These are phyloP conservation scores for Corvus moneduloides DNA, from an alignment of 2,113 vertebrate genomes.

Conservation along the genomic window DNA sequence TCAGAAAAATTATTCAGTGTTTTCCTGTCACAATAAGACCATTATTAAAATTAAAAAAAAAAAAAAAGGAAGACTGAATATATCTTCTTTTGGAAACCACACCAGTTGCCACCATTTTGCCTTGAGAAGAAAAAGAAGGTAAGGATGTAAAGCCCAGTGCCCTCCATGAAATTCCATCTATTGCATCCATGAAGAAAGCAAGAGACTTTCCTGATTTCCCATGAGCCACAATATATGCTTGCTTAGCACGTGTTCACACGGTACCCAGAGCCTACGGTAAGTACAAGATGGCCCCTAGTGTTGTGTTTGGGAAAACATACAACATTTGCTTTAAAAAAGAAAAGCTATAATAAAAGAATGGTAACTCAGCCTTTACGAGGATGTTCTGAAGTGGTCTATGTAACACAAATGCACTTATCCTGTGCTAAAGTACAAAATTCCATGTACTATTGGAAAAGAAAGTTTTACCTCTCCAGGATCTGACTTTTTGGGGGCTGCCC, in stretches of 20 bases:
- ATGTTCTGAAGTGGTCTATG: neutral
- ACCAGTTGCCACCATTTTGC: neutral
- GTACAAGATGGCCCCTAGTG: neutral
- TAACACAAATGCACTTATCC: neutral
- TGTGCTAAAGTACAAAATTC: neutral
- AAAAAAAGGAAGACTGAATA: neutral
- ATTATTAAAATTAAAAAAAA: neutral
- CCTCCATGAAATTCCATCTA: neutral
- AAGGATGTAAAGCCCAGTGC: neutral
- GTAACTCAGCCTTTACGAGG: neutral
- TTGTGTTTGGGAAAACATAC: constrained; percentile 48
- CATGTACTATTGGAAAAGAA: neutral
- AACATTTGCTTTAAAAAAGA: neutral
- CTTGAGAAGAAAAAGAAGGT: neutral
- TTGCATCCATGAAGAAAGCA: neutral
- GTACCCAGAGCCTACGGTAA: neutral
- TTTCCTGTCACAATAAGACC: neutral
- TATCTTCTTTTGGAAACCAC: neutral
- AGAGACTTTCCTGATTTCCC: neutral
- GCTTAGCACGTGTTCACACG: neutral
- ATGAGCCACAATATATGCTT: neutral
- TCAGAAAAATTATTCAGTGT: neutral
- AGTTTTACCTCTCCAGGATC: neutral
- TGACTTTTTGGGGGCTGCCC: neutral
- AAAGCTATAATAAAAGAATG: neutral